phyloP scores from a whole-genome alignment of 2,797 vertebrate genomes.

The Lagorchestes hirsutus region DNA sequence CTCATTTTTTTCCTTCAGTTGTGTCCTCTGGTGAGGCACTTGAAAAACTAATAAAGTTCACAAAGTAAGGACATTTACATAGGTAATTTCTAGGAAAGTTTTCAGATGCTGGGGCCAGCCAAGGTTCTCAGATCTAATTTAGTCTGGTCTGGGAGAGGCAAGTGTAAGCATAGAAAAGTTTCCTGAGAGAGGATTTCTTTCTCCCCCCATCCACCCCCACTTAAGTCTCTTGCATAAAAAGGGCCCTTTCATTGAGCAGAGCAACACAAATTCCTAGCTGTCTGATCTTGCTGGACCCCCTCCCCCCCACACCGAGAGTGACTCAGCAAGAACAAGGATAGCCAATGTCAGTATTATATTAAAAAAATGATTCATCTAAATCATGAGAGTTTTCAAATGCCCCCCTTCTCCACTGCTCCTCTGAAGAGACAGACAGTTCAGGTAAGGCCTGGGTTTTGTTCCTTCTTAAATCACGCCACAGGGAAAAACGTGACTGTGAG shows the following conservation, averaged over 20 bases:
- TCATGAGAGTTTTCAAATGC: slow-evolving; percentile 40
- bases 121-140: slow-evolving; percentile 22
- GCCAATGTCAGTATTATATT: slow-evolving; percentile 20
- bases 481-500: slow-evolving; percentile 47
- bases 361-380: neutral
- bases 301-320: neutral
- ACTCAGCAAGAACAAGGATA: slow-evolving; percentile 6
- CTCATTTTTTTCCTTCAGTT: neutral
- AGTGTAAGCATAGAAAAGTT: slow-evolving; percentile 6
- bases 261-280: slow-evolving; percentile 12
- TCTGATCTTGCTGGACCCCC: neutral
- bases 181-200: neutral
- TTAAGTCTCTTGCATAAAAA: neutral
- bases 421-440: slow-evolving; percentile 23
- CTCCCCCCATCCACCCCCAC: neutral
- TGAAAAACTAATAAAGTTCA: slow-evolving; percentile 1
- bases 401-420: neutral
- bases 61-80: neutral
- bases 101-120: slow-evolving; percentile 4
- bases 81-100: slow-evolving; percentile 6
- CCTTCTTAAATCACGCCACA: neutral
- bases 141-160: slow-evolving; percentile 19
- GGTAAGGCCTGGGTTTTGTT: slow-evolving; percentile 25
- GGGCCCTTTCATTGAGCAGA: neutral
- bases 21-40: neutral